Evolutionary conservation across 1,140 invertebrate genomes (phyloP).

Genomic region (Ditylenchus dipsaci): DNA sequence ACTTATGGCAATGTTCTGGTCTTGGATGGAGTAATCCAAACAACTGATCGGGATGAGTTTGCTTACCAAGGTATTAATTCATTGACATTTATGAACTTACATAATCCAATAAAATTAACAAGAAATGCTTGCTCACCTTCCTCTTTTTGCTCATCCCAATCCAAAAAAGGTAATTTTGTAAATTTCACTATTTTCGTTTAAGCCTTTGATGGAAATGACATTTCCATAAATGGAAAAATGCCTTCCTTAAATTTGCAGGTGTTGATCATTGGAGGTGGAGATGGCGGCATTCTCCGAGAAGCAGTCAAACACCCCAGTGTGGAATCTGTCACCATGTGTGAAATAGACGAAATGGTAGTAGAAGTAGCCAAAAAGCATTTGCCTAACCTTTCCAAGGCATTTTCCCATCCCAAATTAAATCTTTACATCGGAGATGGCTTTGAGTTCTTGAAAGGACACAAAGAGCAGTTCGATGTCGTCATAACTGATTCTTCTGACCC

Average conservation of each 20-base stretch:
- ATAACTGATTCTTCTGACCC: slow-evolving; percentile 98
- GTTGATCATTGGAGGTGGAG: slow-evolving; percentile 94
- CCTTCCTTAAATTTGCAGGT: slow-evolving; percentile 61
- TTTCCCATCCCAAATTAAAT: slow-evolving; percentile 75
- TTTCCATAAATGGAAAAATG: no score
- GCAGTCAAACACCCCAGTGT: slow-evolving; percentile 86
- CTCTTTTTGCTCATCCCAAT: slow-evolving; percentile 57
- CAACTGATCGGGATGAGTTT: slow-evolving; percentile 90
- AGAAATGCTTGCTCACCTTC: slow-evolving; percentile 94
- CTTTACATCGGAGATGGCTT: slow-evolving; percentile 87
- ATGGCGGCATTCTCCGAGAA: slow-evolving; percentile 90
- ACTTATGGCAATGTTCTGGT: slow-evolving; percentile 81
- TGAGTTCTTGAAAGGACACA: slow-evolving; percentile 82
- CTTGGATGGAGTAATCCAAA: slow-evolving; percentile 93
- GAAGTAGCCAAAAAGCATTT: slow-evolving; percentile 82
- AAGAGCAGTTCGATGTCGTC: slow-evolving; percentile 72
- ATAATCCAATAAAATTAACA: no score
- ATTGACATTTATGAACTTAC: no score
- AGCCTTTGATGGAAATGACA: no score
- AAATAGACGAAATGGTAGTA: slow-evolving; percentile 87
- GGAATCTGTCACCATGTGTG: slow-evolving; percentile 79
- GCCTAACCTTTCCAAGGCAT: slow-evolving; percentile 81
- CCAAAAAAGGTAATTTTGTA: slow-evolving; percentile 5
- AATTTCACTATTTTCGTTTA: background rate
- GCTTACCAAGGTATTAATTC: no score